Conservation (phyloP, 2,797 vertebrate genomes). For the Oreortyx pictus region DNA sequence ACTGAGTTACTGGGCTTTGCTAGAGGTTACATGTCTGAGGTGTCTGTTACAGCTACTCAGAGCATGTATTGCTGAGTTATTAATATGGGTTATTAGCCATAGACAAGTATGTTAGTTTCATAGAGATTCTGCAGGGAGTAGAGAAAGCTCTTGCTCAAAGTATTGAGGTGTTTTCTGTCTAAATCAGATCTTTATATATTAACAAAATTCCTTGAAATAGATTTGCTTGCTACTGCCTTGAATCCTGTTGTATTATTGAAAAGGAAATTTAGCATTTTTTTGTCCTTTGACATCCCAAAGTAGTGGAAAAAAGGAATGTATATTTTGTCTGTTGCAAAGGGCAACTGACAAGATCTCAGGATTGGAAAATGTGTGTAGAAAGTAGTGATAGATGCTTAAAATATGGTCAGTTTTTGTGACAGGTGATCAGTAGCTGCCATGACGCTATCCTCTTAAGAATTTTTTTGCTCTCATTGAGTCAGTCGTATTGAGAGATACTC, state of each 20-base stretch:
- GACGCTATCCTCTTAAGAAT: neutral
- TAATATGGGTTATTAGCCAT: neutral
- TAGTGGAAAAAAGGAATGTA: neutral
- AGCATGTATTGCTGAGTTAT: neutral
- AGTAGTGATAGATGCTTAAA: neutral
- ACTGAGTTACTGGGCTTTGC: neutral
- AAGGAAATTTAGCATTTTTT: neutral
- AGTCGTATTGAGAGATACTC: neutral
- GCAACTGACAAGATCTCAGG: neutral
- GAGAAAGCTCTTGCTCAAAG: neutral
- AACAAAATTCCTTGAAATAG: neutral
- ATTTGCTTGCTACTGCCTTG: neutral
- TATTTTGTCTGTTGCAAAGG: neutral
- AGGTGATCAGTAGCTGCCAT: neutral
- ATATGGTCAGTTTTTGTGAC: neutral
- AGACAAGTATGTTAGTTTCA: neutral
- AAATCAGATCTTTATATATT: neutral
- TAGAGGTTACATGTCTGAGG: fast-evolving
- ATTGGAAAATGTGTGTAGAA: neutral
- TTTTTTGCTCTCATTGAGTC: neutral
- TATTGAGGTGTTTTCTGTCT: neutral
- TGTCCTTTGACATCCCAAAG: neutral
- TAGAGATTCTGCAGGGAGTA: neutral
- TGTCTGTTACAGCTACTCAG: neutral
- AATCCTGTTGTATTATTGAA: neutral